These are phyloP conservation scores for Xestia xanthographa DNA, from an alignment of 2,888 invertebrate species.

Conservation along the genomic window DNA sequence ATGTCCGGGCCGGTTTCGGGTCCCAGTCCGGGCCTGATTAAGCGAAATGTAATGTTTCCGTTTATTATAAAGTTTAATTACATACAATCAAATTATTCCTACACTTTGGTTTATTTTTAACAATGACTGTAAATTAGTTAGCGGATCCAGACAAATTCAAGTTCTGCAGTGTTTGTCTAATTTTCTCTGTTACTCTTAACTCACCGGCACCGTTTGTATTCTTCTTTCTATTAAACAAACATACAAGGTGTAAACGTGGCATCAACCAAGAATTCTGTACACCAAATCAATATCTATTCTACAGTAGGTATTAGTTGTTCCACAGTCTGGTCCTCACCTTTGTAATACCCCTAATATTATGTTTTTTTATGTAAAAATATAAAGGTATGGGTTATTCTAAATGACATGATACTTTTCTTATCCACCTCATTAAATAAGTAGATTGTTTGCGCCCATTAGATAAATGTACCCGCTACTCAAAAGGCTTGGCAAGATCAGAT, in stretches of 20 bases:
- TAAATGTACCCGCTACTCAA: constrained; percentile 54
- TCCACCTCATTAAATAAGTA: constrained; percentile 35
- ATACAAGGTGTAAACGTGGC: too few relatives aligned
- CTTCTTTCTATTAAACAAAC: too few relatives aligned
- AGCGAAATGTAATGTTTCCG: constrained; percentile 51
- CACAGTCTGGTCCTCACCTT: background rate
- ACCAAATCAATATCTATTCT: background rate
- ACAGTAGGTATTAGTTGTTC: background rate
- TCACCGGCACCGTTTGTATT: background rate
- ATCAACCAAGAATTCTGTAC: background rate
- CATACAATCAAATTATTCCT: constrained; percentile 36
- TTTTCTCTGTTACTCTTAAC: background rate
- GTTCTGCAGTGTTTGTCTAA: background rate
- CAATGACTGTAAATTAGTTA: constrained; percentile 19
- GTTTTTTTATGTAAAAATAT: background rate
- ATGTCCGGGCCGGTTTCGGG: too few relatives aligned
- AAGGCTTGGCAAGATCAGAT: constrained; percentile 62
- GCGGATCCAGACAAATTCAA: background rate
- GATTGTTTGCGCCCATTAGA: constrained; percentile 57
- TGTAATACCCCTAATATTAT: background rate
- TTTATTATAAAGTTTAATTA: constrained; percentile 40
- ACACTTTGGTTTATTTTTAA: constrained; percentile 6
- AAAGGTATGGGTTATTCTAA: background rate
- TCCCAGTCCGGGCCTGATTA: too few relatives aligned
- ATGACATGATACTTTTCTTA: constrained; percentile 7